Evolutionary conservation across 2,797 vertebrate species (phyloP).

Genomic region (Sebastes vulpes): DNA sequence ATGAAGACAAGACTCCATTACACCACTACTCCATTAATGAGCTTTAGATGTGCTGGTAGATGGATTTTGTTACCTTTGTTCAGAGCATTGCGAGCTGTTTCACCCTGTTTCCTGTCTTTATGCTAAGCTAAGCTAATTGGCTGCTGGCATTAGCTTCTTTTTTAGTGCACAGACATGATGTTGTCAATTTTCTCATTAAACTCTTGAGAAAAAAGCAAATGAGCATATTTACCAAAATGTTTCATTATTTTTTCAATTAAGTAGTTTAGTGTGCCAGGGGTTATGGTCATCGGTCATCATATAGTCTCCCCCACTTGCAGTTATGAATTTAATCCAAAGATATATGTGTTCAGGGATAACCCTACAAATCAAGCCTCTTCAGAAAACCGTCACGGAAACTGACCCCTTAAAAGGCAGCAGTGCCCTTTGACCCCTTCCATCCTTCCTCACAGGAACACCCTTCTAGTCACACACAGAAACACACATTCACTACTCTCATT

Average conservation of each 20-base stretch:
- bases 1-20: background rate
- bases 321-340: background rate
- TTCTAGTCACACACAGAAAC: conserved; percentile 27
- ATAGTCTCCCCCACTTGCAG: background rate
- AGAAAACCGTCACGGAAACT: conserved; percentile 11
- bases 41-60: background rate
- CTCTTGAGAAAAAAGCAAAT: background rate
- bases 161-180: background rate
- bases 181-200: background rate
- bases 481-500: conserved; percentile 61
- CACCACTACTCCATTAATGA: background rate
- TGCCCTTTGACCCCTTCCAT: conserved; percentile 67
- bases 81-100: background rate
- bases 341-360: background rate
- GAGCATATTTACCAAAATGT: background rate
- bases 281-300: background rate
- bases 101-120: background rate
- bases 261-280: background rate
- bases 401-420: conserved; percentile 43
- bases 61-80: background rate
- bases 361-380: background rate
- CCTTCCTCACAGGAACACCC: conserved; percentile 47
- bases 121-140: background rate
- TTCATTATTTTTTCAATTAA: background rate
- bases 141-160: background rate